phyloP scores from a whole-genome alignment of 2,113 vertebrate genomes.

The Procavia capensis region DNA sequence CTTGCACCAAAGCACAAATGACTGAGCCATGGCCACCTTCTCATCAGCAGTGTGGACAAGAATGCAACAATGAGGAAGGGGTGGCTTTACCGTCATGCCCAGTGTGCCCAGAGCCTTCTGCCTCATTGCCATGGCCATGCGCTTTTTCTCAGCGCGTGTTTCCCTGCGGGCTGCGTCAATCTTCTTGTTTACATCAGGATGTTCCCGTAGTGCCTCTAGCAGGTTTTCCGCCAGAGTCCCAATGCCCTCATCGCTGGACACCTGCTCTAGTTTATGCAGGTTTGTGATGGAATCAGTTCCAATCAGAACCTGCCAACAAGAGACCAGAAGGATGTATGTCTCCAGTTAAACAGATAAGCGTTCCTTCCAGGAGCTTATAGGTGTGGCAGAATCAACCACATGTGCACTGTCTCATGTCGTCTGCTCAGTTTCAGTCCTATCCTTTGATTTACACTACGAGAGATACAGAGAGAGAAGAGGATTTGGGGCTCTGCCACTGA shows the following conservation, averaged over 20 bases:
- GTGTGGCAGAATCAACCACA: background rate
- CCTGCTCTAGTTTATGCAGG: slow-evolving; percentile 99
- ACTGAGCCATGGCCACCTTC: background rate
- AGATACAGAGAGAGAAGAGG: background rate
- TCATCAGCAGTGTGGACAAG: background rate
- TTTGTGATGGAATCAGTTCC: slow-evolving; percentile 97
- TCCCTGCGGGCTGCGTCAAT: slow-evolving; percentile 97
- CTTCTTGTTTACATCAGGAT: slow-evolving; percentile 96
- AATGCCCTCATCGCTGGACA: slow-evolving; percentile 98
- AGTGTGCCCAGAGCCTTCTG: slow-evolving; percentile 98
- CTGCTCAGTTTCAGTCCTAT: background rate
- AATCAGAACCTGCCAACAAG: slow-evolving; percentile 91
- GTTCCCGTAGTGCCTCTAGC: slow-evolving; percentile 96
- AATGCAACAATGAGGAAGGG: fast-evolving
- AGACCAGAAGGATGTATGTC: slow-evolving; percentile 3
- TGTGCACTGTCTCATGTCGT: background rate
- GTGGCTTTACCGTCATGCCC: slow-evolving; percentile 94
- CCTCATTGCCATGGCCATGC: slow-evolving; percentile 99
- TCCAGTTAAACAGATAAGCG: background rate
- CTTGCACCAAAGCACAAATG: background rate
- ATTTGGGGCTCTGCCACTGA: background rate
- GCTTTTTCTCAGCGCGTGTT: slow-evolving; percentile 97
- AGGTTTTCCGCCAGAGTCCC: slow-evolving; percentile 98
- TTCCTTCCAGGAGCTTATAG: background rate
- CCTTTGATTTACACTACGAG: background rate